Conservation (phyloP, 2,113 vertebrate genomes). For the Nannobrachium achirus region DNA sequence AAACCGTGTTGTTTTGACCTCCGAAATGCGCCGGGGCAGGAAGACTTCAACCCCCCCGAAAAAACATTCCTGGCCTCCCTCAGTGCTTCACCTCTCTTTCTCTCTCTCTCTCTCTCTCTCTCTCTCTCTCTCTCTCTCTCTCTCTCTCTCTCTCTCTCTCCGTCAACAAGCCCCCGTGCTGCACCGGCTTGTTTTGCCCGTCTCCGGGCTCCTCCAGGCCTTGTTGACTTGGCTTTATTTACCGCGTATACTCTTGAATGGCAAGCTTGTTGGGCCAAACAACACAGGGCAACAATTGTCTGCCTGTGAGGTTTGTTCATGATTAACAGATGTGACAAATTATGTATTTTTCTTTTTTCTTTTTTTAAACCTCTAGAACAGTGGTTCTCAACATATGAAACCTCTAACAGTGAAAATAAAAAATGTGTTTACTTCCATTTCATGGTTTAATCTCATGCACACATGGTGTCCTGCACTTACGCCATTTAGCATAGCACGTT, state of each 20-base stretch:
- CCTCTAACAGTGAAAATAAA: not conserved
- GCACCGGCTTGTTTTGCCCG: conserved; percentile 36
- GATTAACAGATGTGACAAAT: no score
- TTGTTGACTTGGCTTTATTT: conserved; percentile 49
- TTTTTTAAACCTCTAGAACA: conserved; percentile 13
- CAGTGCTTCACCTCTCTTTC: conserved; percentile 23
- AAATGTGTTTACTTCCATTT: not conserved
- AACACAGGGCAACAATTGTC: conserved; percentile 38
- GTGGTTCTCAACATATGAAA: not conserved
- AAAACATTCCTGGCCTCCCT: conserved; percentile 42
- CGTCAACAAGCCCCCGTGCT: conserved; percentile 46
- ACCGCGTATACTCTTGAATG: conserved; percentile 17
- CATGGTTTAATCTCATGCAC: not conserved
- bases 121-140: no score
- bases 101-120: no score
- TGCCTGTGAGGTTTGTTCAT: conserved; percentile 1
- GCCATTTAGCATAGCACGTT: not conserved
- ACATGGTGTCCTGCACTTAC: not conserved
- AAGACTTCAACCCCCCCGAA: conserved; percentile 18
- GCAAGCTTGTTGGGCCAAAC: conserved; percentile 11
- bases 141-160: not conserved
- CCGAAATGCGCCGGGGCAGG: conserved; percentile 21
- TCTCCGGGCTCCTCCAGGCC: conserved; percentile 30
- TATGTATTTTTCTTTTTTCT: not conserved
- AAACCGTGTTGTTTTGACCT: conserved; percentile 41